Evolutionary conservation across 2,113 vertebrate species (phyloP), one percentile per base, ranked within the genome.

Genomic region (Sisor rabdophorus): DNA sequence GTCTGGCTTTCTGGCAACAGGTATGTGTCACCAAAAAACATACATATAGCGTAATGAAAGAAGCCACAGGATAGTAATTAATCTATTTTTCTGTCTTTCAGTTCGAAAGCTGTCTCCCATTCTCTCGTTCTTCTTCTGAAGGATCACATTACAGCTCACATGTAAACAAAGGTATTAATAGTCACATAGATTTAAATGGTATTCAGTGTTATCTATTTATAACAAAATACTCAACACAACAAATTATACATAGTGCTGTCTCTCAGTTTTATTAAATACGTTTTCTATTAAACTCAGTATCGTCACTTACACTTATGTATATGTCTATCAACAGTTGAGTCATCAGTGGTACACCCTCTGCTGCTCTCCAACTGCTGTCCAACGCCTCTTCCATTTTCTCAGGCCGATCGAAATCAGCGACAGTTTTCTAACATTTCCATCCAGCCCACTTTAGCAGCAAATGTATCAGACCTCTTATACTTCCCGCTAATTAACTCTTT

Each of bases 311-410:
- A 13, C 76, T 4, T 67, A 11, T 56, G 22, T 76, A 11, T 54
- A 32, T 69, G 80, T 65, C 77, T 75, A 77, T 79, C 81, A 30
- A 77, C 88, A 90, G 88, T 54, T 0, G 19, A 81, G 30, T 87
- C 83, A 48, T 79, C 85, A 2, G 15, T 78, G 48, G 83, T 82
- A 70, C 84, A 85, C 69, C 88, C 90, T 69, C 77, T 89, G 78
- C 8, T 92, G 19, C 84, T 87, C 48, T 88, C 90, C 0, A 89
- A 85, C 84, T 87, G 84, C 82, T 80, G 89, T 55, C 89, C 90
- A 1, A 89, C 88, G 74, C 80, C 87, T 2, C 26, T 88, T 73
- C 79, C 85, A 0, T 69, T 73, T 6, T 78, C 83, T 1, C 84
- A 73, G 28, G 44, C 84, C n/a, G 76, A 79, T 77, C 58, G 63